phyloP scores from a whole-genome alignment of 2,888 invertebrate genomes.

The Netelia fuscicornis region DNA sequence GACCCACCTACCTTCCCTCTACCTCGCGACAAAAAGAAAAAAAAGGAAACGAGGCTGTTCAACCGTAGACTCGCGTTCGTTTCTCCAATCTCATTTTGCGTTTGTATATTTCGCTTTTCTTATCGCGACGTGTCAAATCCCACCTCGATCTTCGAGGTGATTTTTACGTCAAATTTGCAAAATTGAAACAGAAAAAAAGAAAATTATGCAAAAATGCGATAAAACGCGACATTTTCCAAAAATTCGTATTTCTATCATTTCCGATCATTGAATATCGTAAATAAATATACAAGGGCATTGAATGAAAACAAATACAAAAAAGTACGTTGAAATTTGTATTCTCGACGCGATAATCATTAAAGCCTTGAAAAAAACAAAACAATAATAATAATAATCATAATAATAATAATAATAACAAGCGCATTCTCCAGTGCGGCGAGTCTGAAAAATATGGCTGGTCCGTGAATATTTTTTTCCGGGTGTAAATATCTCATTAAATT shows the following conservation, averaged over 20 bases:
- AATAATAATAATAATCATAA: too few relatives aligned
- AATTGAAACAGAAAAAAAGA: neutral
- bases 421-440: too few relatives aligned
- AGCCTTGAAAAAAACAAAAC: too few relatives aligned
- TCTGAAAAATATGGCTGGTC: neutral
- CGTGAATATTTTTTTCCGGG: slow-evolving; percentile 10
- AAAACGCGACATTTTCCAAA: too few relatives aligned
- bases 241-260: slow-evolving; percentile 6
- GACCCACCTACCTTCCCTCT: slow-evolving; percentile 25
- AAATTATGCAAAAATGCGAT: too few relatives aligned
- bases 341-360: too few relatives aligned
- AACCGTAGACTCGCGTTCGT: neutral
- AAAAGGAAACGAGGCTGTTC: slow-evolving; percentile 21
- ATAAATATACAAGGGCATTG: too few relatives aligned
- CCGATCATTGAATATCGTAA: neutral
- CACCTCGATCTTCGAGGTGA: neutral
- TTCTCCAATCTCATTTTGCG: neutral
- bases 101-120: neutral
- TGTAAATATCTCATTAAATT: slow-evolving; percentile 49
- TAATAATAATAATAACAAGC: too few relatives aligned
- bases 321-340: too few relatives aligned
- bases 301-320: too few relatives aligned
- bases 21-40: slow-evolving; percentile 11
- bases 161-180: neutral
- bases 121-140: neutral